Percentiles rank a stretch among this genome's conserved stretches.
These are phyloP conservation scores for Myotis vivesi DNA, from an alignment of 2,797 vertebrate genomes.

Conservation along the genomic window DNA sequence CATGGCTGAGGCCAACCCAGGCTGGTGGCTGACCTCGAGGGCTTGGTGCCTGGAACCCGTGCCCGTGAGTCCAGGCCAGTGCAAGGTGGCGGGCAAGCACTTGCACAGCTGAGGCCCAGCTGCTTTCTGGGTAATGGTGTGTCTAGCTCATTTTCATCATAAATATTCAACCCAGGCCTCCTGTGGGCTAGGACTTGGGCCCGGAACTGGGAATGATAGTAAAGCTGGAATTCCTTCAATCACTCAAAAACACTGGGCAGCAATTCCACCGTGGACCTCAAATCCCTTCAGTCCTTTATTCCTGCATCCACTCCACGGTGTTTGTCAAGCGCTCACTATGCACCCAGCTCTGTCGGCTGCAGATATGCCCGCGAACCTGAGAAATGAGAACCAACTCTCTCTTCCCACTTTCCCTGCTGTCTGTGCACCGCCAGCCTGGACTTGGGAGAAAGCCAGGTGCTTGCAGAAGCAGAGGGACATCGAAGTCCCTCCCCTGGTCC, in stretches of 20 bases:
- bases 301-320: rapidly evolving
- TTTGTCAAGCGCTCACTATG: rapidly evolving
- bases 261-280: background rate
- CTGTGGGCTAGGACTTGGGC: background rate
- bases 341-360: background rate
- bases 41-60: background rate
- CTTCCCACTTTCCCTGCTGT: background rate
- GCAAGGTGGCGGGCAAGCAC: rapidly evolving
- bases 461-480: background rate
- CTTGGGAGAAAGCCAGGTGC: background rate
- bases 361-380: rapidly evolving
- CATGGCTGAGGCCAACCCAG: background rate
- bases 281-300: background rate
- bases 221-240: background rate
- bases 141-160: background rate
- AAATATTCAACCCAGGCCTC: background rate
- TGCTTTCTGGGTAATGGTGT: background rate
- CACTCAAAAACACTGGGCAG: background rate
- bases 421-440: rapidly evolving
- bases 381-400: rapidly evolving
- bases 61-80: background rate
- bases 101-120: background rate
- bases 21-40: background rate
- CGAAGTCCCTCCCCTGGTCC: background rate
- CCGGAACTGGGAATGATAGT: background rate